Evolutionary conservation across 2,113 vertebrate genomes (phyloP), one percentile per base, ranked within the genome.

Genomic region (Pagrus major): DNA sequence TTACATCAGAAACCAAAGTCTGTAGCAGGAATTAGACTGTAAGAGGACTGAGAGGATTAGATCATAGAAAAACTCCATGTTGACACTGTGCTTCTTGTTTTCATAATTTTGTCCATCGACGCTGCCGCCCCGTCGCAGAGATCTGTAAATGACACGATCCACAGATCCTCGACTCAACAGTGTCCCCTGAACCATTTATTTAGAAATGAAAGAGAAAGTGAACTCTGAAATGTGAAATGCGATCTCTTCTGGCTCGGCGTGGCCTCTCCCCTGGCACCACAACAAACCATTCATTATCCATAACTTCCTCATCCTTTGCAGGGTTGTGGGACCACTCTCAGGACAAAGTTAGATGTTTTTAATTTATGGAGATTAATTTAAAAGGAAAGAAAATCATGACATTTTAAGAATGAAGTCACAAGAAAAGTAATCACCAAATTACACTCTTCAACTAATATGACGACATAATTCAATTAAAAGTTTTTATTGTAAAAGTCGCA

Each of bases 191-290:
- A 61, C 3, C 55, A 1, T 2, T 74, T 65, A n/a, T 33, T 33
- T 5, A 41, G 60, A 80, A 83, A 52, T 35, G 68, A 81, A 87
- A 78, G 39, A 1, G 58, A 81, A 73, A 78, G 44, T 42, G 1
- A 58, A 64, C 27, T 25, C 59, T n/a, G n/a, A n/a, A n/a, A 11
- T 12, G 12, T 1, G 27, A 66, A 58, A 71, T 27, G 1, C 52
- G 18, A 82, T 44, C 15, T 14, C 23, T 39, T 65, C 33, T 56
- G 31, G 29, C 49, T 66, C 14, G 7, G 1, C 1, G 2, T 21
- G 23, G 6, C 20, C 3, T 58, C 20, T 35, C 1, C 2, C 33
- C 15, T 25, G 41, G 41, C 12, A 3, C 55, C n/a, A n/a, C n/a
- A n/a, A n/a, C n/a, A n/a, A n/a, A n/a, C n/a, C n/a, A n/a, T n/a